A percentile compares a stretch with the other conserved stretches of the same genome.
Conservation (phyloP, 2,113 vertebrate genomes). For the Spea multiplicata region DNA sequence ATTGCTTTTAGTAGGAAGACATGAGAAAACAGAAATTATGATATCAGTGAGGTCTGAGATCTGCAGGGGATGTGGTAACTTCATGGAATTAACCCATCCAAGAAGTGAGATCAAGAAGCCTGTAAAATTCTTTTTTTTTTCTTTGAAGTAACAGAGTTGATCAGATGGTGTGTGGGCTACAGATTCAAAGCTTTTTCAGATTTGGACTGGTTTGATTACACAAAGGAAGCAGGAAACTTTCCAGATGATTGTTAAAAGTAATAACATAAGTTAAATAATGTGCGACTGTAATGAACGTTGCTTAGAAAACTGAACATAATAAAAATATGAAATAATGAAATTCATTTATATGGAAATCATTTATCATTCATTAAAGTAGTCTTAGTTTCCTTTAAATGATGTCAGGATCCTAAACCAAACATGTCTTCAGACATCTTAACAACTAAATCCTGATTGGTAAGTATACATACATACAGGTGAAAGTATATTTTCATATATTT, state of each 20-base stretch:
- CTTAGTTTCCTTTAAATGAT: too few species aligned
- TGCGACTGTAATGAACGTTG: background rate
- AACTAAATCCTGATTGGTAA: too few species aligned
- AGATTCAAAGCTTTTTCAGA: conserved; percentile 25
- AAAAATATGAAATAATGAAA: too few species aligned
- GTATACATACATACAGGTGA: too few species aligned
- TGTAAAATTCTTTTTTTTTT: conserved; percentile 5
- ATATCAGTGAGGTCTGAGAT: conserved; percentile 25
- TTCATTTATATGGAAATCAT: background rate
- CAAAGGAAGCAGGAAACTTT: conserved; percentile 4
- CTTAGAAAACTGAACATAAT: too few species aligned
- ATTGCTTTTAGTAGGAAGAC: background rate
- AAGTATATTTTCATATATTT: too few species aligned
- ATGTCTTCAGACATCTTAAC: too few species aligned
- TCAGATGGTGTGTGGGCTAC: conserved; percentile 39
- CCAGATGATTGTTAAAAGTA: conserved; percentile 17
- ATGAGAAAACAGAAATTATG: conserved; percentile 25
- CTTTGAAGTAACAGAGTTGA: conserved; percentile 32
- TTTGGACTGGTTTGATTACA: conserved; percentile 4
- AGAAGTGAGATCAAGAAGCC: conserved; percentile 34
- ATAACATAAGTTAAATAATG: conserved; percentile 8
- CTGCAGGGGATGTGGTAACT: conserved; percentile 33
- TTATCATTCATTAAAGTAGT: too few species aligned
- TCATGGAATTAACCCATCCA: conserved; percentile 22
- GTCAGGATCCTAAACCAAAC: too few species aligned